phyloP scores from a whole-genome alignment of 2,888 invertebrate genomes.

The Apodemia hepburni region DNA sequence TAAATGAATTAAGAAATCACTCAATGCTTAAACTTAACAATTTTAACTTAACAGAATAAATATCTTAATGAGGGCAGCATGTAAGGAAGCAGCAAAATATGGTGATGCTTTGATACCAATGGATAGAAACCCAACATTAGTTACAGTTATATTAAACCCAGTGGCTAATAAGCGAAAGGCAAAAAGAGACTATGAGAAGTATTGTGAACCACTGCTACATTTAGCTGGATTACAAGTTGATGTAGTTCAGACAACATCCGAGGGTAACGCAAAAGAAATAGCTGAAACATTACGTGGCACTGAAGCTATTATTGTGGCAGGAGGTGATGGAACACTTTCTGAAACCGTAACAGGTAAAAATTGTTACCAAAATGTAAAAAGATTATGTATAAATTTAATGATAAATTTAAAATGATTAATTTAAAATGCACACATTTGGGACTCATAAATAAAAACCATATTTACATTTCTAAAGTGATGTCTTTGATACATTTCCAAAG shows the following conservation, averaged over 20 bases:
- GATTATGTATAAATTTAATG: too few relatives aligned
- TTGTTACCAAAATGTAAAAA: too few relatives aligned
- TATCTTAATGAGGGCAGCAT: slow-evolving; percentile 88
- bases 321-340: slow-evolving; percentile 96
- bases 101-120: slow-evolving; percentile 83
- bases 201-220: slow-evolving; percentile 95
- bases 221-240: slow-evolving; percentile 84
- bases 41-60: slow-evolving; percentile 79
- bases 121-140: slow-evolving; percentile 82
- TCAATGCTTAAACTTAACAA: background rate
- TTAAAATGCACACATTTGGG: too few relatives aligned
- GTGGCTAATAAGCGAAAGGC: slow-evolving; percentile 90
- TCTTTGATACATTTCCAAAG: too few relatives aligned
- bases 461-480: too few relatives aligned
- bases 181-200: slow-evolving; percentile 88
- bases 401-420: too few relatives aligned
- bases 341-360: slow-evolving; percentile 87
- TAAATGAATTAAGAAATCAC: too few relatives aligned
- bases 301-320: slow-evolving; percentile 94
- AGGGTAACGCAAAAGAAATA: slow-evolving; percentile 92
- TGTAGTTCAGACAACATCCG: slow-evolving; percentile 88
- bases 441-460: too few relatives aligned
- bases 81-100: slow-evolving; percentile 86
- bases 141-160: slow-evolving; percentile 95
- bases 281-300: slow-evolving; percentile 88